Evolutionary conservation across 2,888 invertebrate genomes (phyloP).

Genomic region (Oeneis ivallda): DNA sequence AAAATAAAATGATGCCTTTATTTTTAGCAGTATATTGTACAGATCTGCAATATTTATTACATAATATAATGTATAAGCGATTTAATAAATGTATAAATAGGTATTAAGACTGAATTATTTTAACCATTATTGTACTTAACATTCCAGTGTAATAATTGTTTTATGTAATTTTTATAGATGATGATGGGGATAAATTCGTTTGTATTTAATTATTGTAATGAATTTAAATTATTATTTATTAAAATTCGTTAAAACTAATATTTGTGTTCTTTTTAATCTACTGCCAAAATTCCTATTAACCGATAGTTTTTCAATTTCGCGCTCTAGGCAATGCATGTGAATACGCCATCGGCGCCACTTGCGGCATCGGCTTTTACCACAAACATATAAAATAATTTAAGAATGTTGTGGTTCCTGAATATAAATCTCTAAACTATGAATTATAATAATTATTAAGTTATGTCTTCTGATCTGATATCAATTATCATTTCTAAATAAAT

Average conservation of each 20-base stretch:
- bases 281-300: background rate
- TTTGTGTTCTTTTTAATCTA: background rate
- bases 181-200: background rate
- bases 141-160: background rate
- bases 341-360: too few relatives aligned
- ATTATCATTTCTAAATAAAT: too few relatives aligned
- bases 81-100: background rate
- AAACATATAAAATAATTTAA: too few relatives aligned
- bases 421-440: too few relatives aligned
- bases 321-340: too few relatives aligned
- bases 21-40: constrained; percentile 6
- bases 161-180: background rate
- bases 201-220: constrained; percentile 3
- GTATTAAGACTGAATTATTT: constrained; percentile 15
- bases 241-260: background rate
- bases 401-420: too few relatives aligned
- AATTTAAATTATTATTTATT: constrained; percentile 9
- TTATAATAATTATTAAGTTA: too few relatives aligned
- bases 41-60: constrained; percentile 4
- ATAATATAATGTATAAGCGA: background rate
- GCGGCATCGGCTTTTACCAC: too few relatives aligned
- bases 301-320: too few relatives aligned
- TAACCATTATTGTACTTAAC: constrained; percentile 11
- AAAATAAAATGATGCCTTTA: too few relatives aligned
- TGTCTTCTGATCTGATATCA: too few relatives aligned